A percentile compares a stretch with the other conserved stretches of the same genome.
phyloP scores from a whole-genome alignment of 2,797 vertebrate genomes.

The Microctenopoma stevenorrisi region DNA sequence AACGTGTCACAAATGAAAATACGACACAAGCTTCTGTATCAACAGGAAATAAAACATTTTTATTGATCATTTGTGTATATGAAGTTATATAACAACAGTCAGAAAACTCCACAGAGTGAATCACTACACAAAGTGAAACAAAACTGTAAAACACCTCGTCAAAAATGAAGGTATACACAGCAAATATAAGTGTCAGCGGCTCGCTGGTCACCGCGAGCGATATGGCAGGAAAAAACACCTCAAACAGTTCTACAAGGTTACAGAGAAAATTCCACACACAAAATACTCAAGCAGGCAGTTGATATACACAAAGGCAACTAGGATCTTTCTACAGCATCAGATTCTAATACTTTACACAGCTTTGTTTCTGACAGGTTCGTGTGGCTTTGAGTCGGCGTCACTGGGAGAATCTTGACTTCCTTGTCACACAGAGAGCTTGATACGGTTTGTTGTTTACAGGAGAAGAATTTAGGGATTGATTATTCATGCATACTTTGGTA shows the following conservation, averaged over 20 bases:
- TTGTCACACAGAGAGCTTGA: slow-evolving; percentile 85
- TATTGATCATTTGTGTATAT: slow-evolving; percentile 99
- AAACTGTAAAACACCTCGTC: slow-evolving; percentile 97
- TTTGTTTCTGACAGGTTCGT: slow-evolving; percentile 91
- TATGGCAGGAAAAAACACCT: slow-evolving; percentile 98
- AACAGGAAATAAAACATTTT: slow-evolving; percentile 99
- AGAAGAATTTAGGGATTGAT: slow-evolving; percentile 48
- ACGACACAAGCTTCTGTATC: slow-evolving; percentile 83
- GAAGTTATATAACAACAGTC: slow-evolving; percentile 99
- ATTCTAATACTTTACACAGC: slow-evolving; percentile 99
- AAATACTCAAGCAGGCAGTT: slow-evolving; percentile 99
- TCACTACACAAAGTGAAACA: slow-evolving; percentile 99
- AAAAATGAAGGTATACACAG: slow-evolving; percentile 98
- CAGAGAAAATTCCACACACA: slow-evolving; percentile 97
- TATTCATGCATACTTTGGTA: slow-evolving; percentile 74
- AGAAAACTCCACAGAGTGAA: slow-evolving; percentile 98
- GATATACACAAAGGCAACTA: slow-evolving; percentile 99
- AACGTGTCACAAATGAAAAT: slow-evolving; percentile 16
- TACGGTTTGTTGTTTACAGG: slow-evolving; percentile 33
- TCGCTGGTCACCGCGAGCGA: slow-evolving; percentile 86
- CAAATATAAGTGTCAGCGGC: slow-evolving; percentile 93
- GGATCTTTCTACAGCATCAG: slow-evolving; percentile 99
- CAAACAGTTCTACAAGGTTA: slow-evolving; percentile 96
- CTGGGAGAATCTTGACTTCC: slow-evolving; percentile 80
- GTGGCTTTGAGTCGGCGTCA: slow-evolving; percentile 84